phyloP scores from a whole-genome alignment of 2,113 vertebrate species.

The Cyprinus carpio region DNA sequence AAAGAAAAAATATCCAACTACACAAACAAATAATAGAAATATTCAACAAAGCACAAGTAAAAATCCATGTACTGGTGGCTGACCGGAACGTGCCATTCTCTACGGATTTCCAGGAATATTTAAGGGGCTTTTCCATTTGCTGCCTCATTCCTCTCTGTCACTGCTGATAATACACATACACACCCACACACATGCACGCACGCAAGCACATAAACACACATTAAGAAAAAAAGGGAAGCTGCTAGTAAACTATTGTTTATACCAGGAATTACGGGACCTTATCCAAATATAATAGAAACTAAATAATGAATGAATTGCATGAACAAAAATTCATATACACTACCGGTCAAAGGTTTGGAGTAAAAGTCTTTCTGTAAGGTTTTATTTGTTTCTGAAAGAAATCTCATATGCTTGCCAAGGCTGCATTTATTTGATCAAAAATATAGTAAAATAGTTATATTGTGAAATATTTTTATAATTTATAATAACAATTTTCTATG shows the following conservation, averaged over 20 bases:
- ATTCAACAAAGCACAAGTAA: not conserved
- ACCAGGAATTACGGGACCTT: not conserved
- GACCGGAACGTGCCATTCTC: slow-evolving; percentile 50
- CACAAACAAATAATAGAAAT: not conserved
- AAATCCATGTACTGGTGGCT: slow-evolving; percentile 31
- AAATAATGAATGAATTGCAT: not conserved
- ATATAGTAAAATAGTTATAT: no score
- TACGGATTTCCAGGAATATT: slow-evolving; percentile 56
- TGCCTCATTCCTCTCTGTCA: slow-evolving; percentile 49
- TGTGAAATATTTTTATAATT: no score
- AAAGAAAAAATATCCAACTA: not conserved
- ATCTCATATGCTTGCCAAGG: no score
- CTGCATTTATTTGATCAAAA: no score
- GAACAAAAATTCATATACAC: not conserved
- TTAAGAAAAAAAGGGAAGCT: slow-evolving; percentile 5
- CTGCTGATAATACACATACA: slow-evolving; percentile 51
- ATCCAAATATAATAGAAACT: not conserved
- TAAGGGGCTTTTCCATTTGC: slow-evolving; percentile 59
- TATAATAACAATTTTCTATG: no score
- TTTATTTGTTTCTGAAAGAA: not conserved
- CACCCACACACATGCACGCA: slow-evolving; percentile 19
- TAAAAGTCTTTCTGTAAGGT: no score
- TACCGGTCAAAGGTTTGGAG: not conserved
- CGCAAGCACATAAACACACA: slow-evolving; percentile 15
- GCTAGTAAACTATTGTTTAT: slow-evolving; percentile 14